Conservation (phyloP, 2,888 invertebrate species). For the Pseudoips prasinana region DNA sequence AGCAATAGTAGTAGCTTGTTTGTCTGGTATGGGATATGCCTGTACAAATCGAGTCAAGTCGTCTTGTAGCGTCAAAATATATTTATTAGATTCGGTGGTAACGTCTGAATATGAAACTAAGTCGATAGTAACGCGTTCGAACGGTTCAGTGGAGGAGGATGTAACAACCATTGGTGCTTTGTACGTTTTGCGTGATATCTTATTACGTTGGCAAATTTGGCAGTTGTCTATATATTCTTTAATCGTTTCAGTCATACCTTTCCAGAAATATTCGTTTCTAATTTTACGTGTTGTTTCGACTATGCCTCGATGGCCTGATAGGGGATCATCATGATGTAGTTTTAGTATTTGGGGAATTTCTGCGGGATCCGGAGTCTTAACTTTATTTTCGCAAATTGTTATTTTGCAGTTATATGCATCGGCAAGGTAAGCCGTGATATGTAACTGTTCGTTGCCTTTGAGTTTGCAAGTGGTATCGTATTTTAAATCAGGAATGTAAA, state of each 20-base stretch:
- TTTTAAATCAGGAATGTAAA: constrained; percentile 32
- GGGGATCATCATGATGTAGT: constrained; percentile 33
- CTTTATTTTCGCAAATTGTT: constrained; percentile 31
- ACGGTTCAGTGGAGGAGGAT: constrained; percentile 36
- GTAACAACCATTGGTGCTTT: constrained; percentile 45
- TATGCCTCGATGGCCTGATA: constrained; percentile 39
- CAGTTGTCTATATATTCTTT: constrained; percentile 35
- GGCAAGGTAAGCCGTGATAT: constrained; percentile 32
- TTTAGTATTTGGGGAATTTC: constrained; percentile 37
- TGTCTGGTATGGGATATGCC: constrained; percentile 41
- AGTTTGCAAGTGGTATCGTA: constrained; percentile 19
- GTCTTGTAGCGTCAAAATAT: constrained; percentile 39
- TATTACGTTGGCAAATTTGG: constrained; percentile 32
- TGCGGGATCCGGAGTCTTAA: constrained; percentile 23
- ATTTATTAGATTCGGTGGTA: constrained; percentile 32
- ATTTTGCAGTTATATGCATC: constrained; percentile 32
- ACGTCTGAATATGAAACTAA: constrained; percentile 42
- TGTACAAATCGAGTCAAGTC: constrained; percentile 39
- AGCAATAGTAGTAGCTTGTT: constrained; percentile 39
- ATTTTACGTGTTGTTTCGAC: constrained; percentile 39
- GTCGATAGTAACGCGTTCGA: constrained; percentile 40
- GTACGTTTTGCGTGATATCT: constrained; percentile 36
- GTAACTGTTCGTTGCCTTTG: constrained; percentile 24
- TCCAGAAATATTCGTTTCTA: constrained; percentile 36
- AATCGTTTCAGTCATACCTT: constrained; percentile 38